These are phyloP conservation scores for Montipora foliosa DNA, from an alignment of 64 coral and sea anemone genomes.

Conservation along the genomic window DNA sequence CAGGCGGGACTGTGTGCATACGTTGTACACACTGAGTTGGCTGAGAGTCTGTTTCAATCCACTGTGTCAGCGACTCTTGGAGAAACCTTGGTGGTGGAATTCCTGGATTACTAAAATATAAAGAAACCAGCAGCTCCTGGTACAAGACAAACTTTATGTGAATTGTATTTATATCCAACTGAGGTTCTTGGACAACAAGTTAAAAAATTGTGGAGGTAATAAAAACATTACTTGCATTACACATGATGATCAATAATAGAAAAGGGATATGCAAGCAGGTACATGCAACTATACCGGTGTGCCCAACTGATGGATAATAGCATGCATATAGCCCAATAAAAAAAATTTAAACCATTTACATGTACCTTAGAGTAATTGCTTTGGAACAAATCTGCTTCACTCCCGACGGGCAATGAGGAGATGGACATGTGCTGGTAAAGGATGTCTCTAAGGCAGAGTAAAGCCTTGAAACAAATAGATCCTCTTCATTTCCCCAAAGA, in stretches of 20 bases:
- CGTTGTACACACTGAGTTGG: too few relatives aligned
- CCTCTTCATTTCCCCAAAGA: constrained; percentile 49
- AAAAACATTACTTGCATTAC: constrained; percentile 37
- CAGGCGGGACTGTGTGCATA: too few relatives aligned
- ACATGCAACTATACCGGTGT: constrained; percentile 2
- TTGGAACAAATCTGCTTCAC: constrained; percentile 58
- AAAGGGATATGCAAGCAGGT: constrained; percentile 39
- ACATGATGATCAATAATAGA: constrained; percentile 14
- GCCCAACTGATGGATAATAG: constrained; percentile 31
- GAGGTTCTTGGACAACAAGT: constrained; percentile 54
- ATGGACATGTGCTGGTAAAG: constrained; percentile 38
- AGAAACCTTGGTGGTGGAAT: constrained; percentile 40
- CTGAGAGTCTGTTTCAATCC: background rate
- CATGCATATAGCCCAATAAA: constrained; percentile 57
- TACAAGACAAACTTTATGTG: constrained; percentile 46
- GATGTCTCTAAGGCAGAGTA: constrained; percentile 53
- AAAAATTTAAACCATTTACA: constrained; percentile 30
- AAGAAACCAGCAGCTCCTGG: constrained; percentile 6
- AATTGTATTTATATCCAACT: constrained; percentile 45
- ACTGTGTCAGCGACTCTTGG: constrained; percentile 36
- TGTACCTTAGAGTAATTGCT: constrained; percentile 49
- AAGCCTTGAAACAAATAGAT: constrained; percentile 58
- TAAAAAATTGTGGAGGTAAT: constrained; percentile 53
- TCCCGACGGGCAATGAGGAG: constrained; percentile 55
- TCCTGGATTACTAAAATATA: constrained; percentile 40